Conservation (phyloP, 2,113 vertebrate genomes). For the Chlorocebus sabaeus region DNA sequence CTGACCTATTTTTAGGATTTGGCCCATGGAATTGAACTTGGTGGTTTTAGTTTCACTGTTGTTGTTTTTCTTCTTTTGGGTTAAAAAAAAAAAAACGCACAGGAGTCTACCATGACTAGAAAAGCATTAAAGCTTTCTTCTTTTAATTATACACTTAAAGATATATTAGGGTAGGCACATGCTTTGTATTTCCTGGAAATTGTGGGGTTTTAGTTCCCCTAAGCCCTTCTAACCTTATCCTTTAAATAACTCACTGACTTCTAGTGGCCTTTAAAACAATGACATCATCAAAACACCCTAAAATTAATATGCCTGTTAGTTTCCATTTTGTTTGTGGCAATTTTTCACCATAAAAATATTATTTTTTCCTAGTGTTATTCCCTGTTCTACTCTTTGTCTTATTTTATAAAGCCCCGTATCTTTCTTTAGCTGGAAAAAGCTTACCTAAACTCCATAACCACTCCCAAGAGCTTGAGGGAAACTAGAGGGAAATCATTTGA, state of each 20-base stretch:
- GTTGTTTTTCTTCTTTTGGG: conserved; percentile 80
- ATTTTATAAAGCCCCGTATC: neutral
- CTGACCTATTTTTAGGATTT: conserved; percentile 83
- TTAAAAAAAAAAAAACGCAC: neutral
- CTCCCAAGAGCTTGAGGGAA: neutral
- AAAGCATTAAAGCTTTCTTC: conserved; percentile 52
- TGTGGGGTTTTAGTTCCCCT: conserved; percentile 47
- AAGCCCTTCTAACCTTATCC: conserved; percentile 10
- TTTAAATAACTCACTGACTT: conserved; percentile 66
- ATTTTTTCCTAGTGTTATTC: neutral
- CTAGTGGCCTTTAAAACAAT: conserved; percentile 42
- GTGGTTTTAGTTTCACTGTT: conserved; percentile 78
- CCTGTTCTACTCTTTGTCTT: neutral
- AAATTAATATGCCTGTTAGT: conserved; percentile 49
- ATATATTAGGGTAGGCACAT: conserved; percentile 48
- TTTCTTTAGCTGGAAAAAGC: neutral
- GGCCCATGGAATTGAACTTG: conserved; percentile 72
- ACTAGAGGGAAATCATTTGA: neutral
- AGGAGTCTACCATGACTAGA: conserved; percentile 44
- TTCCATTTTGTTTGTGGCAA: conserved; percentile 14
- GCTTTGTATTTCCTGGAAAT: conserved; percentile 72
- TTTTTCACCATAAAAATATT: conserved; percentile 42
- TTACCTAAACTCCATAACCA: neutral
- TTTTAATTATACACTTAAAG: conserved; percentile 66
- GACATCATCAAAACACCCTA: conserved; percentile 37